These are phyloP conservation scores for Coccyzus lansbergi DNA, from an alignment of 2,797 vertebrate species.

Conservation along the genomic window DNA sequence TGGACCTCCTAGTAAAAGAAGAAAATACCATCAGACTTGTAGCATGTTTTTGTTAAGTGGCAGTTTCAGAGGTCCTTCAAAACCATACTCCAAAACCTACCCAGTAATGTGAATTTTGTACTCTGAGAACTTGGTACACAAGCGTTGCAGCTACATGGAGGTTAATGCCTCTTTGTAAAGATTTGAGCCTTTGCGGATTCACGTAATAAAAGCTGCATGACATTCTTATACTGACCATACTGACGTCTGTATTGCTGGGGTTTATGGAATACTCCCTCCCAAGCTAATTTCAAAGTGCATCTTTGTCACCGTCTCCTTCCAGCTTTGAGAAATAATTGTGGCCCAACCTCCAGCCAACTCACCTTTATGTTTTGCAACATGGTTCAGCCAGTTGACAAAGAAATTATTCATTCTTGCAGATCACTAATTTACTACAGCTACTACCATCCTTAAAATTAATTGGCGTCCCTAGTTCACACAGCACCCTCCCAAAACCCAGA, in stretches of 20 bases:
- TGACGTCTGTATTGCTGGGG: not conserved
- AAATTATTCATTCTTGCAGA: not conserved
- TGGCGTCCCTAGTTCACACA: not conserved
- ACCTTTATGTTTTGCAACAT: slow-evolving; percentile 16
- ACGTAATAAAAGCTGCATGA: not conserved
- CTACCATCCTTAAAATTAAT: not conserved
- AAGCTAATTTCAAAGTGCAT: slow-evolving; percentile 11
- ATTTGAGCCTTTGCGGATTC: not conserved
- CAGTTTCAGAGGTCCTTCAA: not conserved
- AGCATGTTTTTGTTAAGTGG: not conserved
- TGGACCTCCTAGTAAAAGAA: not conserved
- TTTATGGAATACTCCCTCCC: not conserved
- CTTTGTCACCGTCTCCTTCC: not conserved
- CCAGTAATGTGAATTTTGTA: not conserved
- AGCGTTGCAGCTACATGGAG: not conserved
- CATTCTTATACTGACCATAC: not conserved
- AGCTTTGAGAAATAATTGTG: not conserved
- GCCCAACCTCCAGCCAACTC: not conserved
- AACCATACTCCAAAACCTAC: not conserved
- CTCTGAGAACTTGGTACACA: not conserved
- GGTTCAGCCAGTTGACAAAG: not conserved
- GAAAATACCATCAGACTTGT: not conserved
- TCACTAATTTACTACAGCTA: not conserved
- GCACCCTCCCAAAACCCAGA: not conserved
- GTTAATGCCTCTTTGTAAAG: not conserved